Base-by-base conservation (phyloP, 2,797 vertebrate genomes). In the Glyptemys insculpta region DNA sequence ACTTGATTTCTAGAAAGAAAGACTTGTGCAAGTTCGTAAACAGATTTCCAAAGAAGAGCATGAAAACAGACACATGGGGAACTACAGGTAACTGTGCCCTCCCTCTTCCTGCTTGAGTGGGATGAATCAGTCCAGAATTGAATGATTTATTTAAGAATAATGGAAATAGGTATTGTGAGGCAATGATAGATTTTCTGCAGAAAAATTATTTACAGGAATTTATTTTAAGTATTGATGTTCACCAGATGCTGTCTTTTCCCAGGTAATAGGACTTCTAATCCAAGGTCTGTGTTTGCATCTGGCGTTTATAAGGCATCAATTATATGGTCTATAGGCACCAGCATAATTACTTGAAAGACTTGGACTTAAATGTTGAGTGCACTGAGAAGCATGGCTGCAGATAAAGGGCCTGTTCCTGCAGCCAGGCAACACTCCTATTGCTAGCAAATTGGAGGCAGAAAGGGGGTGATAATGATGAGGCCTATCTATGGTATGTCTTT, bases 11-110 rank as follows among this genome's bases (percentile, higher is more conserved):
- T 98, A 99, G 99, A 99, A 99, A 98, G 99, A 99, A 97, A 99
- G 99, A 91, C 99, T 99, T 92, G 99, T 98, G 90, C 99, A 99
- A 98, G 99, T 99, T 95, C 99, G 99, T 97, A 99, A 99, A 97
- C 99, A 99, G 98, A 98, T 99, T 97, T 99, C 99, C 83, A 99
- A 99, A 98, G 99, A 99, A 97, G 99, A 99, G 97, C 99, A 99
- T 94, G 99, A 99, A 98, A 99, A 99, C 85, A 98, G 98, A 97
- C 99, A 99, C 96, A 99, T 99, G 98, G 99, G 99, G 91, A 99
- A 99, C 98, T 99, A 99, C 98, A 99, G 99, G 99, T 99, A 99
- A 98, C 18, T 85, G 31, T 87, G 87, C 83, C 84, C 44, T 94
- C 84, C 79, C 88, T 90, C 85, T 94, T 88, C 83, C 91, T 96